phyloP scores from a whole-genome alignment of 2,797 vertebrate species.

The Sciurus vulgaris region DNA sequence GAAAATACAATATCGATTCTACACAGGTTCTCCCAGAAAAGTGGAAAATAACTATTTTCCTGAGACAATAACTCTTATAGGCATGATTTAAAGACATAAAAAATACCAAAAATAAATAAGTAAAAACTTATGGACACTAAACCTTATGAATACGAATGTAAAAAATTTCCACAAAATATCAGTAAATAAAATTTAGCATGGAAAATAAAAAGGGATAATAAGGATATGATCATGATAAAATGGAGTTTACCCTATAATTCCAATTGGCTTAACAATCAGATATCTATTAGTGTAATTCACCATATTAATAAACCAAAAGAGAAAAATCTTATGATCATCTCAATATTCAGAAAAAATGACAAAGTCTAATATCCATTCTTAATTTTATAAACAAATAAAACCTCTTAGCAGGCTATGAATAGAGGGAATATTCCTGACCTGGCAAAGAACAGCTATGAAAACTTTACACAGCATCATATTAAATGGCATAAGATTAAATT shows the following conservation, averaged over 20 bases:
- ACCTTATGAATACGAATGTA: background rate
- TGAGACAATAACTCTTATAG: background rate
- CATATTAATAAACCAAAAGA: background rate
- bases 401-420: background rate
- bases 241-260: background rate
- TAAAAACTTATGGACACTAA: background rate
- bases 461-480: background rate
- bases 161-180: background rate
- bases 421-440: background rate
- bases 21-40: background rate
- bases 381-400: background rate
- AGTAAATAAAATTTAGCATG: background rate
- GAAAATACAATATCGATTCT: background rate
- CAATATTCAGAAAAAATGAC: background rate
- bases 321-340: background rate
- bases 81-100: background rate
- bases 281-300: background rate
- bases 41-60: background rate
- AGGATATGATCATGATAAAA: background rate
- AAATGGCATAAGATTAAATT: background rate
- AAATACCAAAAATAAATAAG: background rate
- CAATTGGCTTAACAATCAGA: background rate
- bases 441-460: background rate
- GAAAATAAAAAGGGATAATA: background rate
- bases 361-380: background rate